phyloP scores from a whole-genome alignment of 2,888 invertebrate genomes.

The Acanthosepion esculentum region DNA sequence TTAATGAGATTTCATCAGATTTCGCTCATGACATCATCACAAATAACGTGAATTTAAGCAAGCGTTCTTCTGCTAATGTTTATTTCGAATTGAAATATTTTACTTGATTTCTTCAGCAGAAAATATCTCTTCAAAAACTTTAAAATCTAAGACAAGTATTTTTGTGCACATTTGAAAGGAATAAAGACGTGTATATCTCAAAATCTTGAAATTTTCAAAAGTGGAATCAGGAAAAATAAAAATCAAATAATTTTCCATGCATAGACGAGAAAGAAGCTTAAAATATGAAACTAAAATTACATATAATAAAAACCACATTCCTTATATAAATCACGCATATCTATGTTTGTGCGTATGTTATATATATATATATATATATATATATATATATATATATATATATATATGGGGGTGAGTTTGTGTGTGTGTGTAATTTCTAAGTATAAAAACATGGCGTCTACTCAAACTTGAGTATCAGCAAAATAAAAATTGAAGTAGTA shows the following conservation, averaged over 20 bases:
- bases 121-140: not conserved
- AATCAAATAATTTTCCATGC: not conserved
- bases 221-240: not conserved
- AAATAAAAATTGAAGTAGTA: no score
- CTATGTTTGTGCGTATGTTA: not conserved
- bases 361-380: no score
- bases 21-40: not conserved
- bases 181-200: not conserved
- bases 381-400: no score
- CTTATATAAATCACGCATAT: not conserved
- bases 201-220: not conserved
- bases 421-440: no score
- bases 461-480: no score
- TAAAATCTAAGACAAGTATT: not conserved
- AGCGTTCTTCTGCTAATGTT: not conserved
- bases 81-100: not conserved
- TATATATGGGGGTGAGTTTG: no score
- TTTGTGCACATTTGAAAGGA: not conserved
- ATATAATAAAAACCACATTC: not conserved
- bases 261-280: not conserved
- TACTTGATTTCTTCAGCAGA: not conserved
- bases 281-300: not conserved
- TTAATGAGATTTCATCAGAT: not conserved
- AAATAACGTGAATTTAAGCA: no score
- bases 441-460: no score